phyloP scores from a whole-genome alignment of 2,797 vertebrate genomes.

The Hippopotamyrus pictus region DNA sequence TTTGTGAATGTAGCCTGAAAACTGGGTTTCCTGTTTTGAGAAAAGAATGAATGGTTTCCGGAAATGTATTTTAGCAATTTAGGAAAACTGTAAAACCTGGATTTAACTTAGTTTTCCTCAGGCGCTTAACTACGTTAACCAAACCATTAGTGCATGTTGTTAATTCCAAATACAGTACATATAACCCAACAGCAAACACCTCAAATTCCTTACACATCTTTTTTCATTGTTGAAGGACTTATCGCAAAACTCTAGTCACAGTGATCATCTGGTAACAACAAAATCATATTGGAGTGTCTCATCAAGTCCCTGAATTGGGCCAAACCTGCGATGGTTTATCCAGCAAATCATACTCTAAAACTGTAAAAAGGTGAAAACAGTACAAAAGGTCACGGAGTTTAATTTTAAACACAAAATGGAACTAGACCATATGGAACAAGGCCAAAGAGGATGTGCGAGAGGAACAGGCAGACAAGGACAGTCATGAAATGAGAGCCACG shows the following conservation, averaged over 20 bases:
- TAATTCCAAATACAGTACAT: background rate
- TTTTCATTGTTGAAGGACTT: background rate
- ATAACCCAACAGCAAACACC: background rate
- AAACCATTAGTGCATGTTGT: background rate
- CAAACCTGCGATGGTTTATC: background rate
- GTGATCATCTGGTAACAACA: background rate
- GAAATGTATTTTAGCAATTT: no score
- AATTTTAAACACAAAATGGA: background rate
- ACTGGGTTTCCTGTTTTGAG: background rate
- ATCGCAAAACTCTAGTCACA: background rate
- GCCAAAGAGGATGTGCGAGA: background rate
- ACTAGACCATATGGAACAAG: background rate
- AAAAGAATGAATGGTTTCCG: no score
- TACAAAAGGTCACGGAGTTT: background rate
- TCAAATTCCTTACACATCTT: background rate
- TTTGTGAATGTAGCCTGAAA: background rate
- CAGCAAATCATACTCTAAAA: background rate
- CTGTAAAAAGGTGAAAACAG: background rate
- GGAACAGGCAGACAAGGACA: background rate
- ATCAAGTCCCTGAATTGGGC: background rate
- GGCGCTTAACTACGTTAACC: no score
- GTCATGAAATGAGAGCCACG: background rate
- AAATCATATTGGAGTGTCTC: background rate
- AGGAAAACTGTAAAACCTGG: no score
- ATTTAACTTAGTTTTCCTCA: no score